Base-by-base conservation (phyloP, 1,140 invertebrate genomes). In the Drosophila orosa region DNA sequence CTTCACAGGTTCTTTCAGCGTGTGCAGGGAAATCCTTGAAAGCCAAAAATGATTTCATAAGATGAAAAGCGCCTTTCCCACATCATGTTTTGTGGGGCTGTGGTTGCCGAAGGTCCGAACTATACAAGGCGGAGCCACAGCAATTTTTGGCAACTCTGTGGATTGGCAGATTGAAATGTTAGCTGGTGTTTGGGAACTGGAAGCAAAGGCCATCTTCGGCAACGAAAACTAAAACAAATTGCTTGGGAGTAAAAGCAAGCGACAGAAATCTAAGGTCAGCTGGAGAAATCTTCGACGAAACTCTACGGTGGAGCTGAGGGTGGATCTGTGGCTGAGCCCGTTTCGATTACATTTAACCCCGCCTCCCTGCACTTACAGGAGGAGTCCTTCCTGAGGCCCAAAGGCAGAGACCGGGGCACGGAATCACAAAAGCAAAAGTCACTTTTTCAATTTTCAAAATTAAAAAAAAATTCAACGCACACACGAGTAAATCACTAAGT, bases 361-460 rank as follows among this genome's bases (percentile, higher is more conserved):
- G 22, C 45, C 33, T 33, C 27, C 22, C 29, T 25, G 37, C 40
- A 24, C 37, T 33, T 24, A 58, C 9, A 27, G 13, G 15, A 31
- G 19, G 24, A 25, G 13, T 9, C 7, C 24, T 9, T n/a, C 17
- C 22, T 5, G 12, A 35, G 27, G 57, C 63, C 25, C 17, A 9
- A 13, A 31, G 42, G 19, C 35, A 44, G 15, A n/a, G 24, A 29
- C 40, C 27, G 1, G 50, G 6, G 58, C 69, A 66, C 59, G 75
- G 69, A 74, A 74, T 87, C 84, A 66, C 69, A 59, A 90, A 87
- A 87, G 83, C 80, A 84, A 90, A 90, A 90, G 87, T 87, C 87
- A 90, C 80, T 90, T 90, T 90, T 90, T 90, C 83, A 90, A 90
- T 90, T 87, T 90, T 66, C 77, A 69, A 90, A 89, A 90, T 86